Percentiles rank a stretch among this genome's conserved stretches.
These are phyloP conservation scores for Pyrocoelia pectoralis DNA, from an alignment of 2,888 invertebrate genomes.

Conservation along the genomic window DNA sequence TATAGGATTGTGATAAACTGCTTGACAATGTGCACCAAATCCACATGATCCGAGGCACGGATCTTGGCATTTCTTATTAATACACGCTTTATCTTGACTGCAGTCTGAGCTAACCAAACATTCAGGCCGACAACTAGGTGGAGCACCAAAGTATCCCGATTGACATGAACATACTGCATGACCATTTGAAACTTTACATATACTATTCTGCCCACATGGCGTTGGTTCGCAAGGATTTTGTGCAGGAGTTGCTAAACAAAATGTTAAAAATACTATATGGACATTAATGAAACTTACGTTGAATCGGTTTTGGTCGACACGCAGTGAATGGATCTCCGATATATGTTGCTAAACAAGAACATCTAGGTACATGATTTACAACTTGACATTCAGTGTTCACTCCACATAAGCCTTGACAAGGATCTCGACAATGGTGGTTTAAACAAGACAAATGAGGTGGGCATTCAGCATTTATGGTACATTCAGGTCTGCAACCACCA, in stretches of 20 bases:
- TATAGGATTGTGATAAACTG: conserved; percentile 69
- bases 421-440: conserved; percentile 85
- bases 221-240: conserved; percentile 67
- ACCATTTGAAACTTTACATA: conserved; percentile 64
- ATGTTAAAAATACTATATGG: no score
- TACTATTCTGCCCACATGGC: conserved; percentile 69
- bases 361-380: conserved; percentile 83
- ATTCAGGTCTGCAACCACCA: conserved; percentile 87
- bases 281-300: conserved; percentile 71
- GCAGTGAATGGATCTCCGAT: conserved; percentile 85
- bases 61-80: conserved; percentile 69
- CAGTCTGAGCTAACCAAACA: conserved; percentile 69
- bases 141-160: conserved; percentile 66
- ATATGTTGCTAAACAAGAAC: conserved; percentile 78
- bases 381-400: conserved; percentile 83
- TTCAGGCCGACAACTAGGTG: conserved; percentile 68
- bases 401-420: conserved; percentile 86
- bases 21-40: conserved; percentile 65
- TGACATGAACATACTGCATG: conserved; percentile 70
- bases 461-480: conserved; percentile 83
- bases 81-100: conserved; percentile 67
- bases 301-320: conserved; percentile 68
- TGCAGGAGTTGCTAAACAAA: conserved; percentile 44
- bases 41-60: conserved; percentile 71
- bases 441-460: conserved; percentile 79